Conservation (phyloP, 92 coral and sea anemone species). For the Nematostella vectensis region DNA sequence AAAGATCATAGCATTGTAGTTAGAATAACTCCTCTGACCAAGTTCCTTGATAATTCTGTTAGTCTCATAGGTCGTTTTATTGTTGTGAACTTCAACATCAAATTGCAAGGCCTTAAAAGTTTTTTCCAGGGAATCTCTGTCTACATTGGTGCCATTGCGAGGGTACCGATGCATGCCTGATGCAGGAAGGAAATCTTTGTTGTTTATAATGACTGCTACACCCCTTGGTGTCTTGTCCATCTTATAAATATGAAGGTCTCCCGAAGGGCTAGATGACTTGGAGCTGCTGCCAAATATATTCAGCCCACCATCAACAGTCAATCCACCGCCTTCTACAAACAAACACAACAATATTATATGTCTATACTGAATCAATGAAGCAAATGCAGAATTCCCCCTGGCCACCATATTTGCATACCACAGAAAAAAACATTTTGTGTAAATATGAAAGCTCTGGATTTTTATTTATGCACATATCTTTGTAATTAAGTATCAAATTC, state of each 20-base stretch:
- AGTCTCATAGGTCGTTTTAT: slow-evolving; percentile 44
- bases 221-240: slow-evolving; percentile 59
- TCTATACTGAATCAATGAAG: too few relatives aligned
- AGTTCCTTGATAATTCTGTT: slow-evolving; percentile 38
- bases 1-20: slow-evolving; percentile 53
- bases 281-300: slow-evolving; percentile 35
- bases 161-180: slow-evolving; percentile 71
- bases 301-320: slow-evolving; percentile 38
- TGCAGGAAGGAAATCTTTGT: slow-evolving; percentile 45
- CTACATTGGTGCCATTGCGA: slow-evolving; percentile 77
- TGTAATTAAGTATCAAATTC: too few relatives aligned
- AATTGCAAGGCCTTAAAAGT: slow-evolving; percentile 37
- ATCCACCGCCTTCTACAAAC: slow-evolving; percentile 21
- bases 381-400: too few relatives aligned
- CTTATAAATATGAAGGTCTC: slow-evolving; percentile 35
- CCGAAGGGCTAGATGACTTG: background rate
- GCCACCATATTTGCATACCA: too few relatives aligned
- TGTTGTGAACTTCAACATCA: slow-evolving; percentile 39
- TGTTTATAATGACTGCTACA: slow-evolving; percentile 67
- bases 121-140: slow-evolving; percentile 52
- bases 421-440: too few relatives aligned
- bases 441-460: too few relatives aligned
- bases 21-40: slow-evolving; percentile 34
- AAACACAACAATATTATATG: background rate
- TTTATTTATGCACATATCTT: too few relatives aligned